Conservation (phyloP, 2,888 invertebrate genomes). For the Hemaris fuciformis region DNA sequence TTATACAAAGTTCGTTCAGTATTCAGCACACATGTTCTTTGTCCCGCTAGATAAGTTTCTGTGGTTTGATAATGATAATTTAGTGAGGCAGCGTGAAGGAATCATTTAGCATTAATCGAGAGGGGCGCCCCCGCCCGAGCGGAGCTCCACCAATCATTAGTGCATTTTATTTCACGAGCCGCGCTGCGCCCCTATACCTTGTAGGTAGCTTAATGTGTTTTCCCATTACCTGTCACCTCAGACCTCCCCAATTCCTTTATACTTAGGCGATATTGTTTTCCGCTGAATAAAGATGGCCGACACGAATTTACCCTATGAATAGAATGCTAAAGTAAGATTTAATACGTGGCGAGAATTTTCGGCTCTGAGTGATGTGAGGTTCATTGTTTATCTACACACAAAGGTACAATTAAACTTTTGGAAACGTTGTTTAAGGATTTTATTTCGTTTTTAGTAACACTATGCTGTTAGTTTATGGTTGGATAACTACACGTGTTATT, state of each 20-base stretch:
- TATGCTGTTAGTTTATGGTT: neutral
- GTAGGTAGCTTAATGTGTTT: constrained; percentile 63
- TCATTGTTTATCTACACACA: constrained; percentile 21
- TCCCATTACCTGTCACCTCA: constrained; percentile 63
- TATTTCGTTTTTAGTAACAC: neutral
- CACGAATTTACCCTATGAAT: neutral
- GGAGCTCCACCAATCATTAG: constrained; percentile 55
- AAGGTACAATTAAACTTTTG: neutral
- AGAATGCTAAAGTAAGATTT: neutral
- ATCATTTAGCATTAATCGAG: constrained; percentile 43
- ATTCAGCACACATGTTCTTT: constrained; percentile 22
- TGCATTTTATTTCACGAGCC: constrained; percentile 62
- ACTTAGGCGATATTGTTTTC: constrained; percentile 40
- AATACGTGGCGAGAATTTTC: neutral
- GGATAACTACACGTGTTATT: neutral
- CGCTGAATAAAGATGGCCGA: neutral
- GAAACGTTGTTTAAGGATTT: neutral
- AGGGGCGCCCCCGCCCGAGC: constrained; percentile 37
- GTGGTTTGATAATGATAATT: constrained; percentile 20
- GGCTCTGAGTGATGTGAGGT: constrained; percentile 1
- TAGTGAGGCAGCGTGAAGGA: constrained; percentile 22
- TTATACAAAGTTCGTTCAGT: constrained; percentile 17
- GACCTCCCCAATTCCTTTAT: constrained; percentile 43
- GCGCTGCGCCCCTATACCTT: constrained; percentile 39
- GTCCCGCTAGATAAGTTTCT: constrained; percentile 20